Evolutionary conservation across 2,888 invertebrate genomes (phyloP).

Genomic region (Laspeyria flexula): DNA sequence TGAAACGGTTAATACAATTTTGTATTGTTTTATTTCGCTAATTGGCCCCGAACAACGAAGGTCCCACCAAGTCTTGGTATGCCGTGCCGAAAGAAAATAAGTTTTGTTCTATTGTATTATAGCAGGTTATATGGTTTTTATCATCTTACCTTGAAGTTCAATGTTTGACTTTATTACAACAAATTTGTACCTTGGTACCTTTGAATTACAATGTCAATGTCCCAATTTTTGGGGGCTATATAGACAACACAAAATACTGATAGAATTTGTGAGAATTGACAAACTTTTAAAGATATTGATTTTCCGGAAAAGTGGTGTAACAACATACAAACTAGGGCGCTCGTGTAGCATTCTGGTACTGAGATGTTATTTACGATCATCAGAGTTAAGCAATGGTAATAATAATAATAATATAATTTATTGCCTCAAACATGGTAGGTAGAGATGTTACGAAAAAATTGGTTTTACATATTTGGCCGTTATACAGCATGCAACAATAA

Average conservation of each 20-base stretch:
- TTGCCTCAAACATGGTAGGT: no score
- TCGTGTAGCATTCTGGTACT: no score
- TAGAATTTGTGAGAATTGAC: background rate
- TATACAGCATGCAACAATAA: no score
- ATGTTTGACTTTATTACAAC: conserved; percentile 23
- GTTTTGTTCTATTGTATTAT: conserved; percentile 45
- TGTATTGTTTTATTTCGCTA: conserved; percentile 58
- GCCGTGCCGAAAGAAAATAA: conserved; percentile 34
- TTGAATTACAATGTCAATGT: conserved; percentile 20
- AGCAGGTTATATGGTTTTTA: conserved; percentile 34
- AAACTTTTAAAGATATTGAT: no score
- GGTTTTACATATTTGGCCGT: no score
- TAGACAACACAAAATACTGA: background rate
- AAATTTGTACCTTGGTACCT: conserved; percentile 15
- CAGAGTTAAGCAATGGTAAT: no score
- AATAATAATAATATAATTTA: no score
- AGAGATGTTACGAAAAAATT: no score
- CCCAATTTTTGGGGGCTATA: conserved; percentile 18
- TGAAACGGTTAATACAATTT: conserved; percentile 56
- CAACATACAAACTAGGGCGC: no score
- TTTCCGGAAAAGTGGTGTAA: no score
- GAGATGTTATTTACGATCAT: no score
- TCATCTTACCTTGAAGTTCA: conserved; percentile 18
- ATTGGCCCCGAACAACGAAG: conserved; percentile 46
- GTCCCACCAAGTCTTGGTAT: conserved; percentile 34